Percentiles rank a stretch among this genome's conserved stretches.
Conservation (phyloP, 2,797 vertebrate genomes). For the Meda fulgida region DNA sequence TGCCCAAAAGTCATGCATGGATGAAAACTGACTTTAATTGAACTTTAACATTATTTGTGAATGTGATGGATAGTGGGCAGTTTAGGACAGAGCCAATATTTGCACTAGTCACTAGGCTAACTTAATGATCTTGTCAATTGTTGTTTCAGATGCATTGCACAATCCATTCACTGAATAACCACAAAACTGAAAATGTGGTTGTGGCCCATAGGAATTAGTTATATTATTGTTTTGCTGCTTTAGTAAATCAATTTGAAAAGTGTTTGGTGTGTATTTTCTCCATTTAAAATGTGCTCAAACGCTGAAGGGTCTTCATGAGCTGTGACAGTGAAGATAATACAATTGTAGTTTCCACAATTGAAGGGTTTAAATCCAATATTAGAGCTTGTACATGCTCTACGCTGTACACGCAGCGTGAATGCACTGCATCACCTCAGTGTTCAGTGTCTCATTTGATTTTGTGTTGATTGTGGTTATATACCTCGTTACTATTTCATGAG, state of each 20-base stretch:
- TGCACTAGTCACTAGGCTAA: not conserved
- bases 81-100: not conserved
- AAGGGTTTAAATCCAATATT: conserved; percentile 1
- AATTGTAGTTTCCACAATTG: too few relatives aligned
- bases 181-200: not conserved
- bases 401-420: not conserved
- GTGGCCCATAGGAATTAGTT: not conserved
- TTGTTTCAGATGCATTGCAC: not conserved
- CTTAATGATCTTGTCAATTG: not conserved
- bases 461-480: conserved; percentile 25
- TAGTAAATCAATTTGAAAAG: not conserved
- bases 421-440: not conserved
- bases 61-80: not conserved
- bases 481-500: conserved; percentile 56
- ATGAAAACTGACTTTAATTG: not conserved
- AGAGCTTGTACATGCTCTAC: not conserved
- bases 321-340: not conserved
- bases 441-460: conserved; percentile 33
- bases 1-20: not conserved
- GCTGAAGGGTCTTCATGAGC: not conserved
- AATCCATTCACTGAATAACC: not conserved
- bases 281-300: not conserved
- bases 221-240: conserved; percentile 3
- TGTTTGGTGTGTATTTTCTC: not conserved
- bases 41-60: not conserved